phyloP scores from a whole-genome alignment of 2,797 vertebrate genomes.

The Sebastes kiyomatsui region DNA sequence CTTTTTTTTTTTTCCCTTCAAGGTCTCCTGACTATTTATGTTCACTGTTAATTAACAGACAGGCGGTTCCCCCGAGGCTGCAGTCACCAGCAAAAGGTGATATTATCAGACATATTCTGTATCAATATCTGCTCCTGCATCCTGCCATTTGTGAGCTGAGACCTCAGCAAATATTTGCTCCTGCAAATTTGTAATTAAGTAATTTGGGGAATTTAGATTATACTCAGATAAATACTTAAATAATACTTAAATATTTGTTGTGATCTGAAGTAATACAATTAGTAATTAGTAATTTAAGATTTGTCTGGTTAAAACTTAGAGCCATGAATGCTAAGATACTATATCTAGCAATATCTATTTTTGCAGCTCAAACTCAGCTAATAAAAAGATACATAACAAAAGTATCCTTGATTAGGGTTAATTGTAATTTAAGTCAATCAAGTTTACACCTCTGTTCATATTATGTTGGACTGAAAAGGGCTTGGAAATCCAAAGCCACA shows the following conservation, averaged over 20 bases:
- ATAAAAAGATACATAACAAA: neutral
- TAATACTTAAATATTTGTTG: neutral
- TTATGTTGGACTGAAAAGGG: neutral
- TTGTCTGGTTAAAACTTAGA: neutral
- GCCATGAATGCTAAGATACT: neutral
- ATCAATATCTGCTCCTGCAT: conserved; percentile 15
- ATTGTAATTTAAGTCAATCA: neutral
- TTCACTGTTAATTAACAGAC: conserved; percentile 63
- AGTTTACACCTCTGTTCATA: neutral
- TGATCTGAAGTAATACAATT: neutral
- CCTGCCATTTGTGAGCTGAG: neutral
- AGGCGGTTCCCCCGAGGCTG: conserved; percentile 15
- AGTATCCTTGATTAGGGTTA: neutral
- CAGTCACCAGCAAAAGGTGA: conserved; percentile 9
- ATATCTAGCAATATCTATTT: neutral
- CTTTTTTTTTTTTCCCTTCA: conserved; percentile 21
- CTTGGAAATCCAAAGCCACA: neutral
- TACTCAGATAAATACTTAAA: no score
- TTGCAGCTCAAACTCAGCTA: neutral
- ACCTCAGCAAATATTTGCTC: neutral
- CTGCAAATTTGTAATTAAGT: neutral
- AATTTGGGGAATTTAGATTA: neutral
- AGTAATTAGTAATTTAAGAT: neutral
- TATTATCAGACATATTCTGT: conserved; percentile 23
- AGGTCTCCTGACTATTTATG: conserved; percentile 51